A percentile compares a stretch with the other conserved stretches of the same genome.
These are phyloP conservation scores for Neomonachus schauinslandi DNA, from an alignment of 2,113 vertebrate genomes.

Conservation along the genomic window DNA sequence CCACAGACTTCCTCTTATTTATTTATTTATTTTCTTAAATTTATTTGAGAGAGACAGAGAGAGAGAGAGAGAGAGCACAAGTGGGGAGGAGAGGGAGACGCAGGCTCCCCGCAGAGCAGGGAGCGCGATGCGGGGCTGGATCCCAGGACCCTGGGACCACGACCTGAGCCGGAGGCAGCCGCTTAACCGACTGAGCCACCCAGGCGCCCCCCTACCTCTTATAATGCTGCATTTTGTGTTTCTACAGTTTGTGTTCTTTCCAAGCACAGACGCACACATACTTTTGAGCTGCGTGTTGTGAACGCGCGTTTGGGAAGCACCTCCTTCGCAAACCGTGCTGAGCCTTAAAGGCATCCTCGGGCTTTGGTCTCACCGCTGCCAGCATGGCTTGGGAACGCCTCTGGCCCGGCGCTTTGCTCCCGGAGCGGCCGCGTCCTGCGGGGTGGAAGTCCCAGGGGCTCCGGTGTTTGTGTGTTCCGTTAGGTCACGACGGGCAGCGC, in stretches of 20 bases:
- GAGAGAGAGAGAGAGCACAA: too few species aligned
- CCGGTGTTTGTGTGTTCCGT: slow-evolving; percentile 45
- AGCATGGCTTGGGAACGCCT: not conserved
- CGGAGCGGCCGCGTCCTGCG: fast-evolving
- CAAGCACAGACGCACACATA: not conserved
- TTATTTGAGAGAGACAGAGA: too few species aligned
- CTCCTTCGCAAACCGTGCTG: not conserved
- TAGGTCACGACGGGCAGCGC: slow-evolving; percentile 92
- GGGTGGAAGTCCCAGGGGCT: fast-evolving
- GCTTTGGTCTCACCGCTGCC: fast-evolving
- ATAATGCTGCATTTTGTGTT: not conserved
- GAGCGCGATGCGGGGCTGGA: too few species aligned
- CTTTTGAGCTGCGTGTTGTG: not conserved
- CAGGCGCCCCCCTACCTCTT: not conserved
- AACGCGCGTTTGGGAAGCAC: fast-evolving
- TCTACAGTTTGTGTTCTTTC: not conserved
- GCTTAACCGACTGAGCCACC: too few species aligned
- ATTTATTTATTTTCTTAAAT: too few species aligned
- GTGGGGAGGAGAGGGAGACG: too few species aligned
- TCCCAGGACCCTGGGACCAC: too few species aligned
- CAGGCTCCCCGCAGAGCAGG: too few species aligned
- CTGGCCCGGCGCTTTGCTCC: fast-evolving
- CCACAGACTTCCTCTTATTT: not conserved
- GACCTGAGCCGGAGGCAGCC: too few species aligned
- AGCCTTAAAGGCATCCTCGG: not conserved